Evolutionary conservation across 2,888 invertebrate species (phyloP).

Genomic region (Cyclophora punctaria): DNA sequence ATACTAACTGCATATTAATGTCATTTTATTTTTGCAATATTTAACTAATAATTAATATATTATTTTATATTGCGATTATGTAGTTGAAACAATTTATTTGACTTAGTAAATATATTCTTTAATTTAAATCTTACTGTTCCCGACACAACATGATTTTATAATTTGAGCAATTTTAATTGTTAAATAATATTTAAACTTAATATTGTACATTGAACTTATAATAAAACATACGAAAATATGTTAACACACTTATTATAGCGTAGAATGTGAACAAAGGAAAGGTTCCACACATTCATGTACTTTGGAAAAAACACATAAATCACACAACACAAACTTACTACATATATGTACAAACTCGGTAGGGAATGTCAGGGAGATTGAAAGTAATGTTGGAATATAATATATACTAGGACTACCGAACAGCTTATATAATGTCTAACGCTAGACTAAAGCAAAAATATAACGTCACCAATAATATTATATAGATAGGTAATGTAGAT

Average conservation of each 20-base stretch:
- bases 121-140: constrained; percentile 7
- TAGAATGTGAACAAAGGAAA: too few species aligned
- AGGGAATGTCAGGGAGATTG: not conserved
- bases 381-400: too few species aligned
- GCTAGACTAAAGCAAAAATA: constrained; percentile 17
- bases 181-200: constrained; percentile 8
- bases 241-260: not conserved
- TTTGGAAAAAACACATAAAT: not conserved
- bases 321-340: not conserved
- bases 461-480: not conserved
- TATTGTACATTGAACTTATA: not conserved
- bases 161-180: constrained; percentile 21
- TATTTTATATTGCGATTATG: constrained; percentile 2
- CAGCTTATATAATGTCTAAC: constrained; percentile 10
- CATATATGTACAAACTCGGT: not conserved
- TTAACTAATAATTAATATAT: too few species aligned
- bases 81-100: constrained; percentile 4
- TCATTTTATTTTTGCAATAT: too few species aligned
- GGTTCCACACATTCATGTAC: not conserved
- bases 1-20: too few species aligned
- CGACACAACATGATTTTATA: constrained; percentile 11
- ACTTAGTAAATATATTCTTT: not conserved
- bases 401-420: constrained; percentile 10
- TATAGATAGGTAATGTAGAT: too few species aligned
- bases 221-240: not conserved